A percentile compares a stretch with the other conserved stretches of the same genome.
Evolutionary conservation across 2,797 vertebrate species (phyloP).

Genomic region (Hydrophis major): DNA sequence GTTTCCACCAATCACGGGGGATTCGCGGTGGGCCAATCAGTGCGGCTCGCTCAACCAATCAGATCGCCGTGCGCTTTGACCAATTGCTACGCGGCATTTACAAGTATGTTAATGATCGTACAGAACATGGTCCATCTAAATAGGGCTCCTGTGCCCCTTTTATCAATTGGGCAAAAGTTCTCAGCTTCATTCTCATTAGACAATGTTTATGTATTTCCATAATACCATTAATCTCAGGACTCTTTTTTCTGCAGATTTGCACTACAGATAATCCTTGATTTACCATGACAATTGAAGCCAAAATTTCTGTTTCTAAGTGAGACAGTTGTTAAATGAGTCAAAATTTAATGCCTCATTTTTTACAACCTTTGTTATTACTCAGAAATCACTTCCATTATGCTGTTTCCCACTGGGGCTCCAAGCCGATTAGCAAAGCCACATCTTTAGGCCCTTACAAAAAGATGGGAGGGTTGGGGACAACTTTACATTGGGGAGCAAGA

Average conservation of each 20-base stretch:
- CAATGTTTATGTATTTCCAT: not conserved
- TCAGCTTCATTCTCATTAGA: not conserved
- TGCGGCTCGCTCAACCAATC: no score
- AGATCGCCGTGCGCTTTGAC: no score
- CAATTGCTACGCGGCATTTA: no score
- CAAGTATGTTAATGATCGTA: no score
- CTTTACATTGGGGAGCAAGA: no score
- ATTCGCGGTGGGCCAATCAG: no score
- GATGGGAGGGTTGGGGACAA: no score
- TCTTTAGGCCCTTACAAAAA: no score
- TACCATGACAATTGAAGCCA: not conserved
- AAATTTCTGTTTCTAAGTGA: not conserved
- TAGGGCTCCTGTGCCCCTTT: not conserved
- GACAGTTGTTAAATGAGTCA: not conserved
- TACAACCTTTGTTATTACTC: not conserved
- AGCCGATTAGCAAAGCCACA: no score
- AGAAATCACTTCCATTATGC: no score
- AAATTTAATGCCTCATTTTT: not conserved
- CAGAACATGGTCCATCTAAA: not conserved
- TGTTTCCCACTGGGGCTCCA: no score
- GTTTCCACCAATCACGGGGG: no score
- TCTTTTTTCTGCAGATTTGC: not conserved
- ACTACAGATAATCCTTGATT: not conserved
- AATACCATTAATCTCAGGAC: not conserved
- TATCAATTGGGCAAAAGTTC: not conserved